A percentile compares a stretch with the other conserved stretches of the same genome.
Evolutionary conservation across 2,888 invertebrate species (phyloP).

Genomic region (Acanthococcus lagerstroemiae): DNA sequence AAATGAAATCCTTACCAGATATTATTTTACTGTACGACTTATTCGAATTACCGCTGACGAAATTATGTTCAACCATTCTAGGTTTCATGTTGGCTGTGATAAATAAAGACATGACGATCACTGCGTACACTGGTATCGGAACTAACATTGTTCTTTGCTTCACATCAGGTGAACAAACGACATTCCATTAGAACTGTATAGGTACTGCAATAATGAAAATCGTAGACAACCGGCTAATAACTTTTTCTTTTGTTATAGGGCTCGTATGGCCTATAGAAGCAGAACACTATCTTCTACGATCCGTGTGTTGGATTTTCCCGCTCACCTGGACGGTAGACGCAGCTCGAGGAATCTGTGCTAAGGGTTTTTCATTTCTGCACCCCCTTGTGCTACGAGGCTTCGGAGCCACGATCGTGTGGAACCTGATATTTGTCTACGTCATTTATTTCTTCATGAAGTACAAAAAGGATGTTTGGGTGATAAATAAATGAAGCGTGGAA

Average conservation of each 20-base stretch:
- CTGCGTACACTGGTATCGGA: slow-evolving; percentile 38
- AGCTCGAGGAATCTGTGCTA: slow-evolving; percentile 62
- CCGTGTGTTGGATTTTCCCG: slow-evolving; percentile 58
- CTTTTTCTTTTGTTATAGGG: slow-evolving; percentile 34
- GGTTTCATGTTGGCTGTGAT: slow-evolving; percentile 38
- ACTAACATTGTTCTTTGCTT: slow-evolving; percentile 38
- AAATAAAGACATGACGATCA: slow-evolving; percentile 37
- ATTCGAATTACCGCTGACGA: too few relatives aligned
- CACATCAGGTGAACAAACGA: slow-evolving; percentile 37
- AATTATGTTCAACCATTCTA: too few relatives aligned
- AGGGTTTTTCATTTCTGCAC: slow-evolving; percentile 60
- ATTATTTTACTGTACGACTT: too few relatives aligned
- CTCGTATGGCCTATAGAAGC: slow-evolving; percentile 61
- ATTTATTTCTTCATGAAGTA: slow-evolving; percentile 21
- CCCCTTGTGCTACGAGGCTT: slow-evolving; percentile 65
- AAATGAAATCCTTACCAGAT: neutral
- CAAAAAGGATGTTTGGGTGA: slow-evolving; percentile 25
- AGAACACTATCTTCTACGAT: slow-evolving; percentile 48
- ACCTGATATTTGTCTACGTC: slow-evolving; percentile 19
- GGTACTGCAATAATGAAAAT: too few relatives aligned
- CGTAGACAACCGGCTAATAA: neutral
- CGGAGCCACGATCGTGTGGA: slow-evolving; percentile 57
- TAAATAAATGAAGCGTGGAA: slow-evolving; percentile 12
- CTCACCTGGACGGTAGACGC: slow-evolving; percentile 71
- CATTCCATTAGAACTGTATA: too few relatives aligned